Evolutionary conservation across 2,113 vertebrate species (phyloP), one percentile per base, ranked within the genome.

Genomic region (Phyllopteryx taeniolatus): DNA sequence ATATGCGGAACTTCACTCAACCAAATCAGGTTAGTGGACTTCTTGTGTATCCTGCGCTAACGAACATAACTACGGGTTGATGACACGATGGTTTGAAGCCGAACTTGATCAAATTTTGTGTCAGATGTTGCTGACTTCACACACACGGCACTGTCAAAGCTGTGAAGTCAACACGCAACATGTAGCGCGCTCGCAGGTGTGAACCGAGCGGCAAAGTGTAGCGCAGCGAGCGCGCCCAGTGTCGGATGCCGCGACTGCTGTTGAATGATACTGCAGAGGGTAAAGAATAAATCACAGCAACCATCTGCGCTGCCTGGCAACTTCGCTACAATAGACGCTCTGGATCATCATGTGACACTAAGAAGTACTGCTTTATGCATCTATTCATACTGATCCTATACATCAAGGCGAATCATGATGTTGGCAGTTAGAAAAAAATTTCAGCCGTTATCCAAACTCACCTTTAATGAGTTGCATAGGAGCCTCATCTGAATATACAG

Each of bases 101-200:
- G 6, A 39, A 39, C 35, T 39, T 39, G 35, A 39, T 39, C 35
- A 39, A 1, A 39, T 39, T 39, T 39, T 39, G 35, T 6, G 42
- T 64, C 33, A 73, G 69, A 73, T 72, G 13, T 33, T 70, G 67
- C 66, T 11, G 15, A 14, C 47, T 49, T 49, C 13, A 49, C 4
- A 75, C 33, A 62, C 42, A 35, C 43, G n/a, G 44, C 20, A 54
- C 19, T 59, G 20, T 46, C 47, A 46, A 72, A 68, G 70, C 42
- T 72, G 75, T 71, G 35, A 80, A 57, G 22, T 73, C 69, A 73
- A 65, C 70, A 63, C 39, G 61, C 51, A 68, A 68, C 66, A 76
- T 54, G 78, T 17, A 59, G 60, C 49, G 1, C 17, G 22, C 56
- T 59, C 53, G 14, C 33, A 54, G 31, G 53, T 49, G 33, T 19